Conservation (phyloP, 2,888 invertebrate genomes). For the Dasypolia templi region DNA sequence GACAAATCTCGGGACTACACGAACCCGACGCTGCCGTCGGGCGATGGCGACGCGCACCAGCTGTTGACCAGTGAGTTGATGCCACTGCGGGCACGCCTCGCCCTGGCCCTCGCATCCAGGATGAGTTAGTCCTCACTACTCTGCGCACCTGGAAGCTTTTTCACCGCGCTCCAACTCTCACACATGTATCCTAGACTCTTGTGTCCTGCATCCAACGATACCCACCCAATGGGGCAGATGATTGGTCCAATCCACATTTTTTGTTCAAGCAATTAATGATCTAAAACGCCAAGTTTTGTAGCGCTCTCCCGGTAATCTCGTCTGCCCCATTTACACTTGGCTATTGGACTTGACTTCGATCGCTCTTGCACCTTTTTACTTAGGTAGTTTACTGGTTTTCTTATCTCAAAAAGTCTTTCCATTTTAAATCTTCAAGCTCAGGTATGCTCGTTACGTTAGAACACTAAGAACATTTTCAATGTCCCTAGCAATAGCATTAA, state of each 20-base stretch:
- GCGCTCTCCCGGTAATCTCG: conserved; percentile 47
- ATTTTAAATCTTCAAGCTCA: conserved; percentile 57
- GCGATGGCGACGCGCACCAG: conserved; percentile 93
- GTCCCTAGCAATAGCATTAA: conserved; percentile 59
- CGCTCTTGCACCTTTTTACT: conserved; percentile 65
- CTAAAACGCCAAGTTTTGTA: conserved; percentile 31
- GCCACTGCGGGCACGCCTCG: conserved; percentile 89
- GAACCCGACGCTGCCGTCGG: conserved; percentile 98
- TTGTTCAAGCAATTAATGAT: conserved; percentile 45
- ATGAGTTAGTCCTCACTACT: conserved; percentile 92
- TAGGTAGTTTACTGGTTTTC: conserved; percentile 59
- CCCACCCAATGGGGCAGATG: conserved; percentile 65
- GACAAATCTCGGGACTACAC: conserved; percentile 99
- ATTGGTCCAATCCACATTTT: conserved; percentile 28
- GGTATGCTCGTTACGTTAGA: conserved; percentile 59
- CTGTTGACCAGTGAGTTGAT: conserved; percentile 93
- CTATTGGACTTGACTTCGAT: conserved; percentile 63
- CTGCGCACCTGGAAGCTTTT: conserved; percentile 85
- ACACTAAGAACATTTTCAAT: conserved; percentile 50
- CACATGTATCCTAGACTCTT: conserved; percentile 68
- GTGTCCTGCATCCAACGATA: conserved; percentile 62
- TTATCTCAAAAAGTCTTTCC: conserved; percentile 54
- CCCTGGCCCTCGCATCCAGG: conserved; percentile 89
- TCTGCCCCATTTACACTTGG: conserved; percentile 67
- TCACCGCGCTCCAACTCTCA: conserved; percentile 76